Evolutionary conservation across 1,140 invertebrate genomes (phyloP).

Genomic region (Ostrea edulis): DNA sequence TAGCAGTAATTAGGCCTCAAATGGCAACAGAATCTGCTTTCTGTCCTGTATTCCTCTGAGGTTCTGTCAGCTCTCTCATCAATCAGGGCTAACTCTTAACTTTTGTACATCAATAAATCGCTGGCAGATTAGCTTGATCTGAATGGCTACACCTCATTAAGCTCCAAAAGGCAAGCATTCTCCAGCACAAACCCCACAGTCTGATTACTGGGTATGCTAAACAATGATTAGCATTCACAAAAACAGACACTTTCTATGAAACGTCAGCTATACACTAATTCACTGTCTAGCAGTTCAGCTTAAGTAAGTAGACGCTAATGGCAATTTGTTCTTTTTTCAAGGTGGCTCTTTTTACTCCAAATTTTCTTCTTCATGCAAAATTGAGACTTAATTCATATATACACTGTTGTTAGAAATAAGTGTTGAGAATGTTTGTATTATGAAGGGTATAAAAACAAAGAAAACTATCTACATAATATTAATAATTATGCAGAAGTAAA

Average conservation of each 20-base stretch:
- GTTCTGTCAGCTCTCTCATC: not conserved
- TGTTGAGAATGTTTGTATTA: too few relatives aligned
- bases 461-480: too few relatives aligned
- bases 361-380: too few relatives aligned
- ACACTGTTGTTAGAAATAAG: too few relatives aligned
- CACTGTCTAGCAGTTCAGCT: not conserved
- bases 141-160: conserved; percentile 27
- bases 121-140: conserved; percentile 6
- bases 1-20: not conserved
- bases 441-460: too few relatives aligned
- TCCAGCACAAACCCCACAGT: not conserved
- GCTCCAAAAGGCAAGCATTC: not conserved
- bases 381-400: too few relatives aligned
- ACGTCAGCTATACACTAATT: not conserved
- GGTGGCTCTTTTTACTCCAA: too few relatives aligned
- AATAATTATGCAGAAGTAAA: too few relatives aligned
- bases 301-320: not conserved
- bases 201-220: conserved; percentile 3
- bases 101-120: conserved; percentile 36
- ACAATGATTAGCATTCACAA: conserved; percentile 2
- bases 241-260: not conserved
- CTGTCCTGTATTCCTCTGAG: not conserved
- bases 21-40: not conserved
- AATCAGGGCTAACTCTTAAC: conserved; percentile 20
- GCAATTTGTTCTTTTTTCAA: not conserved